These are phyloP conservation scores for Poecilia velifera DNA, from an alignment of 2,797 vertebrate genomes.

Conservation along the genomic window DNA sequence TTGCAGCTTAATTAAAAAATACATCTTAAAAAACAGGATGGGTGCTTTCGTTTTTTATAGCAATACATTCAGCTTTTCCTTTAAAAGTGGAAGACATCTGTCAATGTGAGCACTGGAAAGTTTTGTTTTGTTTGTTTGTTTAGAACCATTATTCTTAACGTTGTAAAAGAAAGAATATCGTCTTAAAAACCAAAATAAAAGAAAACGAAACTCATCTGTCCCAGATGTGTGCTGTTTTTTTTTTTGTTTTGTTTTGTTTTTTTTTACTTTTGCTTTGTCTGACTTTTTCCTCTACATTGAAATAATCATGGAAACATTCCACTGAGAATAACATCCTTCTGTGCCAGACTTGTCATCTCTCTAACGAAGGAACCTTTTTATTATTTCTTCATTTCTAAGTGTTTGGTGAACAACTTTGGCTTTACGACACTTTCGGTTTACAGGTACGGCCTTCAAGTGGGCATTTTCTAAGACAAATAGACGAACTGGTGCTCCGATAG, in stretches of 20 bases:
- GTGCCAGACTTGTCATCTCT: slow-evolving; percentile 64
- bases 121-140: not conserved
- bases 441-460: not conserved
- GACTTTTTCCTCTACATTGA: slow-evolving; percentile 56
- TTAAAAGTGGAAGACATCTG: slow-evolving; percentile 1
- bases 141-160: not conserved
- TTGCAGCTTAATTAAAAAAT: too few relatives aligned
- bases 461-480: slow-evolving; percentile 2
- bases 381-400: slow-evolving; percentile 64
- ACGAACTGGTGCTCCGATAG: slow-evolving; percentile 48
- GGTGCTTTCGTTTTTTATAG: too few relatives aligned
- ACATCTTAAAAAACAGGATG: too few relatives aligned
- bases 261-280: slow-evolving; percentile 4
- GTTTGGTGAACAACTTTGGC: slow-evolving; percentile 64
- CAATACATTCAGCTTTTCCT: not conserved
- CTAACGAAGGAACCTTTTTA: slow-evolving; percentile 70
- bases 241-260: not conserved
- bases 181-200: slow-evolving; percentile 50
- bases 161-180: slow-evolving; percentile 41
- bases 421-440: slow-evolving; percentile 70
- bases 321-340: slow-evolving; percentile 55
- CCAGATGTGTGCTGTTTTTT: slow-evolving; percentile 49
- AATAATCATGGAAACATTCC: slow-evolving; percentile 67
- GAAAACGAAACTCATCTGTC: slow-evolving; percentile 59
- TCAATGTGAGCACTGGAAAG: not conserved